Conservation (phyloP, 2,797 vertebrate species). For the Alfaro cultratus region DNA sequence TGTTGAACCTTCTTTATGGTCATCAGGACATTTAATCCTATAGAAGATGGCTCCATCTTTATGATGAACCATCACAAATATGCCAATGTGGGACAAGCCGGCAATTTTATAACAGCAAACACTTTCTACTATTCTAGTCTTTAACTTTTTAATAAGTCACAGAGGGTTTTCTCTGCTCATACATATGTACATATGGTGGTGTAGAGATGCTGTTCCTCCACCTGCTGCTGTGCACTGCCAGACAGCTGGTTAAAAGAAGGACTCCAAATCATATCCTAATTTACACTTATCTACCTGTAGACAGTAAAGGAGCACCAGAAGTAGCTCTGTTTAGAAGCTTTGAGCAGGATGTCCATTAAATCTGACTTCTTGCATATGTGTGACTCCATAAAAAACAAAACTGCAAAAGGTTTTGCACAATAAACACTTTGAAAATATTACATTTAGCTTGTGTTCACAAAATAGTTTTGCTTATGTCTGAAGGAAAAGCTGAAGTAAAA, state of each 20-base stretch:
- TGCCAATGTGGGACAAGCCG: not conserved
- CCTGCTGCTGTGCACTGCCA: not conserved
- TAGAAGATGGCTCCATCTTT: not conserved
- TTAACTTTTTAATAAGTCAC: not conserved
- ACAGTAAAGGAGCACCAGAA: not conserved
- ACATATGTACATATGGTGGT: not conserved
- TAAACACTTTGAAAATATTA: not conserved
- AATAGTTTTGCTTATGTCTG: not conserved
- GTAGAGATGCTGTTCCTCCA: not conserved
- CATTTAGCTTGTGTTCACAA: not conserved
- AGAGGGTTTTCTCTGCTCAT: not conserved
- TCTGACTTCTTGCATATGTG: not conserved
- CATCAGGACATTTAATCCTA: constrained; percentile 14
- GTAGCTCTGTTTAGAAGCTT: not conserved
- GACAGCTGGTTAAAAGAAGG: not conserved
- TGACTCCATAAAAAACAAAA: not conserved
- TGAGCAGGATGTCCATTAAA: not conserved
- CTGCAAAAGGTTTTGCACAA: not conserved
- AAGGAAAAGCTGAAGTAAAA: not conserved
- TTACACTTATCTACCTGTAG: not conserved
- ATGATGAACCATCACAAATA: not conserved
- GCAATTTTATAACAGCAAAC: not conserved
- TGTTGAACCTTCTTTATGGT: not conserved
- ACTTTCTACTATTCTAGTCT: not conserved
- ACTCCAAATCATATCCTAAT: not conserved